Percentiles rank a stretch among this genome's conserved stretches.
phyloP scores from a whole-genome alignment of 2,888 invertebrate genomes.

The Perizoma flavofasciatum region DNA sequence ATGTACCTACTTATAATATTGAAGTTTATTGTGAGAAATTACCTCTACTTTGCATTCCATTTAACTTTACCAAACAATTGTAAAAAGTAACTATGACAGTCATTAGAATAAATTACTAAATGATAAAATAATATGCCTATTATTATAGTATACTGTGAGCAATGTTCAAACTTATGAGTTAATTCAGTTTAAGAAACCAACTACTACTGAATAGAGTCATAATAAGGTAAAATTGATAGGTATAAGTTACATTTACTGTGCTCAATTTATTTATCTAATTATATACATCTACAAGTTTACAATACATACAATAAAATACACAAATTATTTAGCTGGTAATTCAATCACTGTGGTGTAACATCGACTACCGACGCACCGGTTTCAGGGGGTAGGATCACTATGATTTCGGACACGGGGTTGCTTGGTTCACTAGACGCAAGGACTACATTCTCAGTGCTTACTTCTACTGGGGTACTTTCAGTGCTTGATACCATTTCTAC shows the following conservation, averaged over 20 bases:
- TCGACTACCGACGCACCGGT: constrained; percentile 65
- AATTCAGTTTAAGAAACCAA: too few species aligned
- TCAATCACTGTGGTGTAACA: constrained; percentile 55
- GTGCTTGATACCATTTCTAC: constrained; percentile 9
- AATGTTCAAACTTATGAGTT: too few species aligned
- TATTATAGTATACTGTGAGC: too few species aligned
- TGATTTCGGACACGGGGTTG: constrained; percentile 8
- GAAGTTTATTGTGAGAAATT: constrained; percentile 62
- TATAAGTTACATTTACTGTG: constrained; percentile 22
- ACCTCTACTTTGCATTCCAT: constrained; percentile 79
- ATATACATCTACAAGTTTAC: constrained; percentile 34
- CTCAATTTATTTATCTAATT: constrained; percentile 42
- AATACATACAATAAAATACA: constrained; percentile 26
- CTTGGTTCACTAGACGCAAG: constrained; percentile 18
- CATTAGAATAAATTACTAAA: constrained; percentile 58
- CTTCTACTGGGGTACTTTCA: constrained; percentile 19
- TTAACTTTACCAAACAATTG: constrained; percentile 76
- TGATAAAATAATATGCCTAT: constrained; percentile 1
- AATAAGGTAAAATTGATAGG: constrained; percentile 1
- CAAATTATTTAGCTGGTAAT: constrained; percentile 22
- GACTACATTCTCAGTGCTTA: constrained; percentile 24
- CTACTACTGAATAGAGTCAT: background rate
- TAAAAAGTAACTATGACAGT: constrained; percentile 69
- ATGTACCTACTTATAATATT: too few species aligned
- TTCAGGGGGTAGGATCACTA: constrained; percentile 52